Base-by-base conservation (phyloP, 2,797 vertebrate genomes). In the Lacerta agilis region DNA sequence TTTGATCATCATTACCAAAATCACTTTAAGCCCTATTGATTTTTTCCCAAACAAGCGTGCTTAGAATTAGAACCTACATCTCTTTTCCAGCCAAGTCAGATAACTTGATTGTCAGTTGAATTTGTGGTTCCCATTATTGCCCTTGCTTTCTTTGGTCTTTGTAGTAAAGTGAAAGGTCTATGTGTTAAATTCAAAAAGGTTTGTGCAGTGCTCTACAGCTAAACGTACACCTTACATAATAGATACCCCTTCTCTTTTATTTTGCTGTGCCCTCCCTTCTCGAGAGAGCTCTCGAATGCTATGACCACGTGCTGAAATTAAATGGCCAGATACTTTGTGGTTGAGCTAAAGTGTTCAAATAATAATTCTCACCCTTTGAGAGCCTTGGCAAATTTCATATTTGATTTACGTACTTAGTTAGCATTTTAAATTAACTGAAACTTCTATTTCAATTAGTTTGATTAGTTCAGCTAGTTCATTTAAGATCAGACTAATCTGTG, bases 381-480 rank as follows among this genome's bases (percentile, higher is more conserved):
- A 61, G 69, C 82, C 36, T 71, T 69, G 20, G 66, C 23, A 41
- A 84, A 64, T 67, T 88, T 88, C 87, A 72, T 61, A 41, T 83
- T 84, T 72, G 66, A 72, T 84, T 84, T 72, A 79, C 79, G 66
- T 71, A 72, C 66, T 88, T 72, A 79, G 66, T 88, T 88, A 84
- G 67, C 49, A 88, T 84, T 83, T 84, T 84, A 84, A 79, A 84
- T 79, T 79, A 84, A 84, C 36, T 71, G 66, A 79, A 84, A 79
- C 76, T 84, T 71, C 75, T 61, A 33, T 45, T 61, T 88, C 87
- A 84, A 73, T 84, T 88, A 83, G 75, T 84, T 88, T 84, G 75
- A 84, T 71, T 84, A 84, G 82, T 79, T 84, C 49, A 64, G 87
- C 76, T 88, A 84, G 82, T 88, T 88, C 87, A 88, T 84, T 88